phyloP scores from a whole-genome alignment of 2,797 vertebrate genomes.

The Dicrostonyx torquatus region DNA sequence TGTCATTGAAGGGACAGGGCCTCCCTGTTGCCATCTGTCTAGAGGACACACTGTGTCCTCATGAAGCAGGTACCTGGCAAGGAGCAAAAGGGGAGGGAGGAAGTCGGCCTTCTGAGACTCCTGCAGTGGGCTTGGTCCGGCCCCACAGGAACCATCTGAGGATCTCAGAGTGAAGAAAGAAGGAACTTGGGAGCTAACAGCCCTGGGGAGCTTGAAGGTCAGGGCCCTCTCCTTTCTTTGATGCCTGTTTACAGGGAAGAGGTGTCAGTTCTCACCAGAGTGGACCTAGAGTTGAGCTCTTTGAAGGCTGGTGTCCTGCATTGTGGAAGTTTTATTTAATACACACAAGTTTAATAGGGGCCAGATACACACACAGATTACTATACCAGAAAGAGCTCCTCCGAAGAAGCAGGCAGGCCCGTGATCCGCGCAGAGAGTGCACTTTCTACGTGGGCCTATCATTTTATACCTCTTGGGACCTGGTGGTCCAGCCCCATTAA shows the following conservation, averaged over 20 bases:
- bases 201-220: too few relatives aligned
- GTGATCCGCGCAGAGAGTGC: too few relatives aligned
- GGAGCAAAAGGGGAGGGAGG: neutral
- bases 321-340: too few relatives aligned
- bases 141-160: neutral
- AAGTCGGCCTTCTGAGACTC: neutral
- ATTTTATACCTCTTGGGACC: too few relatives aligned
- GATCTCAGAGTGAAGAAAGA: neutral
- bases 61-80: neutral
- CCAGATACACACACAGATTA: too few relatives aligned
- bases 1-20: neutral
- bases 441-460: too few relatives aligned
- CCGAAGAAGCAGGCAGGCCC: too few relatives aligned
- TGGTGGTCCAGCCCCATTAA: too few relatives aligned
- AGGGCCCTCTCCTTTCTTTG: neutral
- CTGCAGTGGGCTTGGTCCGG: neutral
- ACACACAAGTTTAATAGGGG: too few relatives aligned
- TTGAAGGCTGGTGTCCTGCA: neutral
- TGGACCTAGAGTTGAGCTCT: neutral
- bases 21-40: neutral
- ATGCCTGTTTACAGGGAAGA: neutral
- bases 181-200: too few relatives aligned
- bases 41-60: neutral
- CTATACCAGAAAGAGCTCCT: too few relatives aligned
- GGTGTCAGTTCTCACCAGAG: neutral